Evolutionary conservation across 1,140 invertebrate genomes (phyloP).

Genomic region (Ctenoplectra terminalis): DNA sequence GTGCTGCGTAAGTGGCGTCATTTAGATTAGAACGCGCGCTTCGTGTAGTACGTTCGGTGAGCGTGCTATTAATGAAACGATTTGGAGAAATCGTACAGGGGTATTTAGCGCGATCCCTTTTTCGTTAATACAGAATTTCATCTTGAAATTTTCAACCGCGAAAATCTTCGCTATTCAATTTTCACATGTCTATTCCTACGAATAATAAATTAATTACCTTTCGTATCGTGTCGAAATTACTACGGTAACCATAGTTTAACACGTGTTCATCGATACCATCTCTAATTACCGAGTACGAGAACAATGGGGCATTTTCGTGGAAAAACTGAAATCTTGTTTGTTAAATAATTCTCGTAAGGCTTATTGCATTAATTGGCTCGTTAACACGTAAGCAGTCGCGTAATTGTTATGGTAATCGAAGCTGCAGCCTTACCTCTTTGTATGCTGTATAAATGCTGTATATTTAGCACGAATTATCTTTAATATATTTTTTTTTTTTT

Average conservation of each 20-base stretch:
- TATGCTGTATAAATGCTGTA: too few species aligned
- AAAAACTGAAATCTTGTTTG: neutral
- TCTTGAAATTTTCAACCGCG: neutral
- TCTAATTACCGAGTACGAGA: neutral
- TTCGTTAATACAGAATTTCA: neutral
- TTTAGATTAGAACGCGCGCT: slow-evolving; percentile 43
- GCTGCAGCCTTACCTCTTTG: neutral
- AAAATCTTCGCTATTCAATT: neutral
- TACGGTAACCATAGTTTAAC: too few species aligned
- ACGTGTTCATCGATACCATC: neutral
- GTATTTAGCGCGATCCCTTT: neutral
- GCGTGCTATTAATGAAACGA: slow-evolving; percentile 14
- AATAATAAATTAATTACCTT: too few species aligned
- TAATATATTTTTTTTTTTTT: neutral
- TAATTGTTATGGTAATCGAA: neutral
- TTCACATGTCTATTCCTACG: neutral
- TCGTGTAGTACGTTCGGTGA: slow-evolving; percentile 5
- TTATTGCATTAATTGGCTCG: slow-evolving; percentile 1
- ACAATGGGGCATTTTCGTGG: neutral
- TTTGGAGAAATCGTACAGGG: neutral
- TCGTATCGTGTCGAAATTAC: neutral
- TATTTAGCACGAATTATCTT: neutral
- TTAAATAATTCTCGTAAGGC: slow-evolving; percentile 4
- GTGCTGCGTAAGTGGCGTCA: slow-evolving; percentile 28
- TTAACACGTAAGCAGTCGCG: slow-evolving; percentile 1